Percentiles rank a stretch among this genome's conserved stretches.
These are phyloP conservation scores for Drosophila murphyi DNA, from an alignment of 1,140 invertebrate species.

Conservation along the genomic window DNA sequence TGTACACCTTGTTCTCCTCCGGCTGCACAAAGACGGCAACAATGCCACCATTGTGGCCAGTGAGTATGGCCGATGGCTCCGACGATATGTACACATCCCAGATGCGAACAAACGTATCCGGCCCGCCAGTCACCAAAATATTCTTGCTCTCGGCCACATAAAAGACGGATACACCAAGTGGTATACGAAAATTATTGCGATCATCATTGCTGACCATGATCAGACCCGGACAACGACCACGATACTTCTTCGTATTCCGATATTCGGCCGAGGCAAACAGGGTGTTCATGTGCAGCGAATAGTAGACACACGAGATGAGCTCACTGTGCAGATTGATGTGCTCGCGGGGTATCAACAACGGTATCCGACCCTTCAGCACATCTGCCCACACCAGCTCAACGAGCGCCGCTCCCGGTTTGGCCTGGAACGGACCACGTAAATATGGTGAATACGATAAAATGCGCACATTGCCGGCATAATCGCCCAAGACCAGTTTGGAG, in stretches of 20 bases:
- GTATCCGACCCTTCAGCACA: constrained; percentile 85
- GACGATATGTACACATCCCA: constrained; percentile 91
- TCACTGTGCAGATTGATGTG: constrained; percentile 86
- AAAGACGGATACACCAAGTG: constrained; percentile 86
- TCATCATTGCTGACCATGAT: constrained; percentile 65
- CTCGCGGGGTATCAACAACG: constrained; percentile 85
- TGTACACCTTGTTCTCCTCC: constrained; percentile 89
- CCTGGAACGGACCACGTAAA: constrained; percentile 88
- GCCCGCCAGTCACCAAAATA: constrained; percentile 89
- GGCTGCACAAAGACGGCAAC: constrained; percentile 88
- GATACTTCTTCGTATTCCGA: constrained; percentile 75
- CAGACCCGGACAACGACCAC: constrained; percentile 66
- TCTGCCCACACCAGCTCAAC: constrained; percentile 86
- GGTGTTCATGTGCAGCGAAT: constrained; percentile 86
- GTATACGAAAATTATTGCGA: constrained; percentile 69
- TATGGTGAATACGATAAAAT: constrained; percentile 87
- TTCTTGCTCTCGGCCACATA: constrained; percentile 86
- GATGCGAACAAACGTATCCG: constrained; percentile 89
- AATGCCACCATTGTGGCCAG: constrained; percentile 89
- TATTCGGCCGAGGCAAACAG: constrained; percentile 86
- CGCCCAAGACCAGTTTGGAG: constrained; percentile 88
- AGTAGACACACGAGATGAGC: constrained; percentile 88
- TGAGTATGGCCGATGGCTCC: constrained; percentile 87
- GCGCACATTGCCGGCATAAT: constrained; percentile 88
- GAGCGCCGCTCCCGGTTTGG: constrained; percentile 86